Evolutionary conservation across 2,888 invertebrate genomes (phyloP), one percentile per base, ranked within the genome.

Genomic region (Seladonia tumulorum): DNA sequence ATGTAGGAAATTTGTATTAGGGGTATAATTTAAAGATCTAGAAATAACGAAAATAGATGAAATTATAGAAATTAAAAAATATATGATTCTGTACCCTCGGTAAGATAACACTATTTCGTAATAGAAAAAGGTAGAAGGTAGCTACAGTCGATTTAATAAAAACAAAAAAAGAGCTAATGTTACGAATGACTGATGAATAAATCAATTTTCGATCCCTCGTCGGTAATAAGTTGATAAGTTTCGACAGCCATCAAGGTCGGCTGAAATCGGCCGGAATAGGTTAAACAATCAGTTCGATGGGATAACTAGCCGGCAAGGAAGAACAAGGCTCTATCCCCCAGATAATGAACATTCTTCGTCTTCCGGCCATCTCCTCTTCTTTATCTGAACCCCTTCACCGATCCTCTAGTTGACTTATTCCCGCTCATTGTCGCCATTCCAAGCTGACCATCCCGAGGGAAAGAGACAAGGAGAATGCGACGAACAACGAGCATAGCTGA

Each of bases 401-500:
- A 78, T 73, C 77, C 81, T 60, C 75, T 73, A 83, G 85, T 87
- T 91, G 89, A 90, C 79, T 90, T 90, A 90, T 91, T 88, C 86
- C 76, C 79, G 83, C 83, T 91, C 88, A 90, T 90, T 90, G 91
- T 90, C 91, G 86, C 87, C 83, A 78, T 76, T 81, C 88, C 86
- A 72, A 79, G 79, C 87, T 72, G 72, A 73, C 53, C 74, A 83
- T 85, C 82, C 79, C 77, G 60, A 12, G 47, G 81, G 83, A 63
- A 74, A 78, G 39, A 80, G 76, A 57, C 68, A 68, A 68, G 22
- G 78, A 85, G 81, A 84, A 78, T 76, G 80, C 83, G 75, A 68
- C 80, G 63, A 76, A 72, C 75, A 74, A 82, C 57, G 35, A 49
- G 80, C 78, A 72, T 76, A 42, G 76, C 70, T n/a, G 14, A 73